These are phyloP conservation scores for Salvelinus alpinus DNA, from an alignment of 2,113 vertebrate genomes.

Conservation along the genomic window DNA sequence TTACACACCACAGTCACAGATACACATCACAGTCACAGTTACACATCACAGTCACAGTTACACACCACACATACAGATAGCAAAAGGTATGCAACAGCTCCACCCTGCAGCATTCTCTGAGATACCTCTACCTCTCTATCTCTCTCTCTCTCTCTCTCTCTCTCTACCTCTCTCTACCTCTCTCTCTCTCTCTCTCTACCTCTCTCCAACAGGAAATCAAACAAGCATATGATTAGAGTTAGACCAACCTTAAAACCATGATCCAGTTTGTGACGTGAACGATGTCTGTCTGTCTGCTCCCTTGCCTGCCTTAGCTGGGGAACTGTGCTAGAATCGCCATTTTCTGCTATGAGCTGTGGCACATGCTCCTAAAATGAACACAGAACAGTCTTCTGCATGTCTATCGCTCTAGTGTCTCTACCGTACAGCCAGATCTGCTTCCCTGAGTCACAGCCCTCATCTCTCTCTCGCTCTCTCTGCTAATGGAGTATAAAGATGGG, in stretches of 20 bases:
- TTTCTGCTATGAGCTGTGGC: slow-evolving; percentile 36
- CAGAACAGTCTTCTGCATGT: slow-evolving; percentile 54
- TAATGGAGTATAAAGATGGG: neutral
- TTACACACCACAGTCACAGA: too few species aligned
- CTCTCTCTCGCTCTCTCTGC: neutral
- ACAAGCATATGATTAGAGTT: slow-evolving; percentile 14
- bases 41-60: too few species aligned
- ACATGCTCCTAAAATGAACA: slow-evolving; percentile 58
- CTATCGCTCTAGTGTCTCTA: slow-evolving; percentile 11
- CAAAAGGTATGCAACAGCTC: neutral
- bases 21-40: too few species aligned
- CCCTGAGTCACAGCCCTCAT: slow-evolving; percentile 34
- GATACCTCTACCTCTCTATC: neutral
- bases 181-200: neutral
- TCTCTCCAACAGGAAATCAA: neutral
- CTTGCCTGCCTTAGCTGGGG: slow-evolving; percentile 45
- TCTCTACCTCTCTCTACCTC: neutral
- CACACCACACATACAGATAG: too few species aligned
- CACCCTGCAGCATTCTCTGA: neutral
- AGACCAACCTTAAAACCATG: slow-evolving; percentile 63
- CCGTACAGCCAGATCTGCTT: slow-evolving; percentile 41
- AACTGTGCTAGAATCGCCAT: slow-evolving; percentile 36
- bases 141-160: neutral
- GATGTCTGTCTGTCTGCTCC: slow-evolving; percentile 52
- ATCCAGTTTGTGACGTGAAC: slow-evolving; percentile 44